Base-by-base conservation (phyloP, 92 coral and sea anemone species). In the Bergia puertoricense region DNA sequence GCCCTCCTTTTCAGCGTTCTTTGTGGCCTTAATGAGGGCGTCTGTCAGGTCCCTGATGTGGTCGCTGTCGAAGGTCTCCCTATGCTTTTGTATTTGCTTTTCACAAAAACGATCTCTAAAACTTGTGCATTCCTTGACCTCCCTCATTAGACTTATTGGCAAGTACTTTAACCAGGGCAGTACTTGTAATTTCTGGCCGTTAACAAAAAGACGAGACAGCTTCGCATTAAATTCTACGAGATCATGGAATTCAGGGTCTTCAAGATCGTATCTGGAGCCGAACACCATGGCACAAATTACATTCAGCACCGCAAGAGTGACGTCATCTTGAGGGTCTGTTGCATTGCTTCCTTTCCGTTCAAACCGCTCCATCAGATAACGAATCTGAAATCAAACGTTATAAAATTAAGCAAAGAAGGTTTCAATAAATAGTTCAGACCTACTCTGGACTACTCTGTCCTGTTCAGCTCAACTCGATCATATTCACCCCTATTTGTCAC, bases 11-110 rank as follows among this genome's bases (percentile, higher is more conserved):
- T 88, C 92, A 76, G 85, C 86, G 42, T 93, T 94, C 41, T n/a
- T 42, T 30, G 86, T 91, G 30, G 91, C 96, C 69, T 90, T 90
- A 46, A 90, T 51, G 14, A 94, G 68, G 13, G 94, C 92, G 50
- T 94, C 96, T 80, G 94, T 90, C 14, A 94, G 72, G 87, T 94
- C 94, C 62, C 94, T 88, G 73, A 85, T 74, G 4, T 76, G 45
- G 30, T 79, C 89, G 45, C 84, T 88, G 3, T 90, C 81, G 51
- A 81, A 89, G 8, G 92, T 85, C 13, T 86, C 80, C 48, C 66
- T 57, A 84, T 92, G 96, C 38, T 81, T 85, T 44, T 74, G 30
- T 80, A 92, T 92, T 69, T 86, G 85, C 20, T 81, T 81, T 48
- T 59, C 81, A 9, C 93, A 86, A 54, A 94, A 69, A 62, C 80